Evolutionary conservation across 2,888 invertebrate genomes (phyloP).

Genomic region (Zaprionus lineosus): DNA sequence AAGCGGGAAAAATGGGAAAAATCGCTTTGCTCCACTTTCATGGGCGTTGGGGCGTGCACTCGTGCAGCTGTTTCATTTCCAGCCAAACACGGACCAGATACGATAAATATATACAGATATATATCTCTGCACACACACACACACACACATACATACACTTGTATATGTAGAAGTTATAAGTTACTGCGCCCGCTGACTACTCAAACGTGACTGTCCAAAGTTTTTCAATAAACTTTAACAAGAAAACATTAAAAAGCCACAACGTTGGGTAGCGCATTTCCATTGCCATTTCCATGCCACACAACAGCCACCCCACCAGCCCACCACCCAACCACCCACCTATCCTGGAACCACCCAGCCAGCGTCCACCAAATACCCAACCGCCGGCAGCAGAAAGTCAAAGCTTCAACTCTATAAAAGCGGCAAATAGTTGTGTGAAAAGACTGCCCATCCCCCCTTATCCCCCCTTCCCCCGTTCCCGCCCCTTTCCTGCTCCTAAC

Average conservation of each 20-base stretch:
- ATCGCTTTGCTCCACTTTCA: slow-evolving; percentile 66
- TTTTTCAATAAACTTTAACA: slow-evolving; percentile 78
- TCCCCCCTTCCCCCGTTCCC: background rate
- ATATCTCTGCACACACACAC: background rate
- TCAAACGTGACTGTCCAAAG: slow-evolving; percentile 78
- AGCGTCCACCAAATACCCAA: too few relatives aligned
- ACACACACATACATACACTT: slow-evolving; percentile 11
- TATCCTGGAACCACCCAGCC: too few relatives aligned
- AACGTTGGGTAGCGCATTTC: slow-evolving; percentile 63
- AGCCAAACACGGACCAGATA: slow-evolving; percentile 27
- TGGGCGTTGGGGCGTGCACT: slow-evolving; percentile 67
- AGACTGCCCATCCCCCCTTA: slow-evolving; percentile 18
- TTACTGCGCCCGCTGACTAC: slow-evolving; percentile 70
- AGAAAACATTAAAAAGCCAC: slow-evolving; percentile 79
- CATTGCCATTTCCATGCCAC: slow-evolving; percentile 52
- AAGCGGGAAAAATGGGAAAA: slow-evolving; percentile 51
- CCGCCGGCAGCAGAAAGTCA: slow-evolving; percentile 62
- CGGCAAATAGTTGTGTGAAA: slow-evolving; percentile 72
- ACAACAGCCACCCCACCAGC: too few relatives aligned
- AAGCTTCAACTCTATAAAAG: slow-evolving; percentile 68
- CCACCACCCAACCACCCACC: too few relatives aligned
- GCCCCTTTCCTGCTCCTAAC: background rate
- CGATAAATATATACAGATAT: slow-evolving; percentile 1
- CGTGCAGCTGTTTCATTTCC: slow-evolving; percentile 71
- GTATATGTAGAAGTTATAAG: slow-evolving; percentile 43